Conservation (phyloP, 2,888 invertebrate genomes). For the Drosophila affinis region DNA sequence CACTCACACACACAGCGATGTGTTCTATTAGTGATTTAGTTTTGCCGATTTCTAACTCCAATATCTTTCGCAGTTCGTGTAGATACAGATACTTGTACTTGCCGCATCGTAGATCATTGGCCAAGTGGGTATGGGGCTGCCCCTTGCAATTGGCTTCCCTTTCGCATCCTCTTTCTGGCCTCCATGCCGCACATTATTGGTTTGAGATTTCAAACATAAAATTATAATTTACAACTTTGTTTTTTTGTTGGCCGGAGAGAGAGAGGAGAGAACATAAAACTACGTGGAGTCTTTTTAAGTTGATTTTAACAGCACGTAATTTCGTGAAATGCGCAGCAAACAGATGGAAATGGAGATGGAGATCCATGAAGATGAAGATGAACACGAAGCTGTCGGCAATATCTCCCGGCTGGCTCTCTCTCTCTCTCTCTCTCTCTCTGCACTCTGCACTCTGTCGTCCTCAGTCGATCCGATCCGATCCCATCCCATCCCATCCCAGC, state of each 20-base stretch:
- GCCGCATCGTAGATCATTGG: conserved; percentile 25
- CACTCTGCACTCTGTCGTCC: conserved; percentile 14
- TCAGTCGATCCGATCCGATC: conserved; percentile 1
- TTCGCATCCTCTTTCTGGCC: conserved; percentile 7
- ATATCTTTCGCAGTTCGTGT: background rate
- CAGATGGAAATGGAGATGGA: conserved; percentile 33
- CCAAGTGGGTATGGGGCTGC: background rate
- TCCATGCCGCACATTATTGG: conserved; percentile 47
- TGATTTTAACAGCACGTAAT: conserved; percentile 73
- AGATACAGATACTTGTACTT: conserved; percentile 5
- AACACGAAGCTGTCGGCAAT: conserved; percentile 3
- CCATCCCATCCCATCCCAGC: too few relatives aligned
- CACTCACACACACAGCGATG: conserved; percentile 2
- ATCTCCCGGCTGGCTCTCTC: conserved; percentile 11
- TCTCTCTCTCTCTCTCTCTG: conserved; percentile 1
- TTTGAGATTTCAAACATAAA: conserved; percentile 73
- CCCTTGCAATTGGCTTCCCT: conserved; percentile 39
- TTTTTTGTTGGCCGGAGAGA: conserved; percentile 47
- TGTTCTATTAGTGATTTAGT: conserved; percentile 16
- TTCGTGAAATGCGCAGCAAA: conserved; percentile 55
- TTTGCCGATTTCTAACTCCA: conserved; percentile 8
- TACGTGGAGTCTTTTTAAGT: conserved; percentile 73
- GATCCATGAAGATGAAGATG: conserved; percentile 48
- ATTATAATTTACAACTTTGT: conserved; percentile 81
- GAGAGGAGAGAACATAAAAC: conserved; percentile 66